Base-by-base conservation (phyloP, 2,797 vertebrate genomes). In the Hapalemur alaotrensis region DNA sequence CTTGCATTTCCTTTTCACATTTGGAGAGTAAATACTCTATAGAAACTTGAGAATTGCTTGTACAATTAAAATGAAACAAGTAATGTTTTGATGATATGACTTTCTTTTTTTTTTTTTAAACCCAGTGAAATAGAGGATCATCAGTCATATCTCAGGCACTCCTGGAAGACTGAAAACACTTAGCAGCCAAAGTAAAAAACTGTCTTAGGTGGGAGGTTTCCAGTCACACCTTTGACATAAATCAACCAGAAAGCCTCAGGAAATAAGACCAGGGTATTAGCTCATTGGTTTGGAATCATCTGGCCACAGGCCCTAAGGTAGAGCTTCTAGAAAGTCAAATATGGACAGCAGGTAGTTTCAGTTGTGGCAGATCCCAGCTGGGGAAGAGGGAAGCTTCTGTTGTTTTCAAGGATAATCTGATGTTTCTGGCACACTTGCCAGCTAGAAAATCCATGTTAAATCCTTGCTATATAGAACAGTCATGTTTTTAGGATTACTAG, bases 261-360 rank as follows among this genome's bases (percentile, higher is more conserved):
- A 96, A 96, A 95, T 35, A 95, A 93, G 67, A 78, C 7, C 20
- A 32, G 69, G 59, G 30, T 61, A 65, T 95, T 92, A 92, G 94
- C 25, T 95, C 73, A 86, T 30, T 91, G 94, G 73, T 89, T 59
- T 95, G 73, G 76, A 97, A 95, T 93, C 65, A n/a, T 81, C 83
- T 87, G 61, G 80, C 86, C 3, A 0, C 23, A 65, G 90, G 52
- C 50, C n/a, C 48, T 88, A 81, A 87, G 54, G 73, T 1, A 96
- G 59, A 83, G 65, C 65, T 96, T 95, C 95, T 83, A 94, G 93
- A 96, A 94, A 95, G 91, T 94, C 97, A 96, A 86, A 92, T 35
- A 89, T 5, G 25, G 69, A 91, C 86, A 95, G 85, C 78, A 94
- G 83, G 82, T 84, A 69, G 86, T 93, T 94, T 87, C 52, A n/a